Conservation (phyloP, 1,140 invertebrate species). For the Brachionus paranguensis region DNA sequence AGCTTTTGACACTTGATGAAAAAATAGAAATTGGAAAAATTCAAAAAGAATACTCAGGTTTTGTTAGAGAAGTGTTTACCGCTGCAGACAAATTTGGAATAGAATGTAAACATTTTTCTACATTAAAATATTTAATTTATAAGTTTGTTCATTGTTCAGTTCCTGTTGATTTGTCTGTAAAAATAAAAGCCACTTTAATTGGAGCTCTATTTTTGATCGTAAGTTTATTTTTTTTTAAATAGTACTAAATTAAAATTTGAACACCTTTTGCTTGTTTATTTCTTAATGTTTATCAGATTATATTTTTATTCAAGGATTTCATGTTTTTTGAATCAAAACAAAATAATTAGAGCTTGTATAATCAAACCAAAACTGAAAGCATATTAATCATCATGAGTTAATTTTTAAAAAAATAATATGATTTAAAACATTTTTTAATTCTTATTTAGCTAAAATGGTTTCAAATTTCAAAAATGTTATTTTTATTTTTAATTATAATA, state of each 20-base stretch:
- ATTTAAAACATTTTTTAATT: too few relatives aligned
- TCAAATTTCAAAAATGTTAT: too few relatives aligned
- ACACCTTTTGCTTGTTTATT: too few relatives aligned
- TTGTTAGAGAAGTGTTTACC: background rate
- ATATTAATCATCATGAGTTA: too few relatives aligned
- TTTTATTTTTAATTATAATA: too few relatives aligned
- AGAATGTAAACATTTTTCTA: background rate
- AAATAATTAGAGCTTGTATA: background rate
- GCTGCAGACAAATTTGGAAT: constrained; percentile 7
- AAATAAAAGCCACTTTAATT: constrained; percentile 38
- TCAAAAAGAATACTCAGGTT: constrained; percentile 25
- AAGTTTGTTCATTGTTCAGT: constrained; percentile 41
- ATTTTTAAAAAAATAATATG: too few relatives aligned
- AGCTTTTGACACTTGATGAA: constrained; percentile 1
- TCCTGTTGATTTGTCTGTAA: constrained; percentile 44
- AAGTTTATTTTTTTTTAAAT: background rate
- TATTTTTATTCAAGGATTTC: background rate
- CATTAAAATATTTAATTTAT: background rate
- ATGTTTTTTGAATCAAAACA: constrained; percentile 37
- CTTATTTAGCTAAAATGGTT: too few relatives aligned
- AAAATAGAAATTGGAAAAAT: constrained; percentile 2
- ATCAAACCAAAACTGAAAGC: too few relatives aligned
- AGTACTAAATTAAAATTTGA: background rate
- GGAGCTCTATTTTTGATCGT: constrained; percentile 41
- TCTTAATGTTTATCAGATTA: background rate